Evolutionary conservation across 2,888 invertebrate genomes (phyloP).

Genomic region (Kryphioiulus occultus): DNA sequence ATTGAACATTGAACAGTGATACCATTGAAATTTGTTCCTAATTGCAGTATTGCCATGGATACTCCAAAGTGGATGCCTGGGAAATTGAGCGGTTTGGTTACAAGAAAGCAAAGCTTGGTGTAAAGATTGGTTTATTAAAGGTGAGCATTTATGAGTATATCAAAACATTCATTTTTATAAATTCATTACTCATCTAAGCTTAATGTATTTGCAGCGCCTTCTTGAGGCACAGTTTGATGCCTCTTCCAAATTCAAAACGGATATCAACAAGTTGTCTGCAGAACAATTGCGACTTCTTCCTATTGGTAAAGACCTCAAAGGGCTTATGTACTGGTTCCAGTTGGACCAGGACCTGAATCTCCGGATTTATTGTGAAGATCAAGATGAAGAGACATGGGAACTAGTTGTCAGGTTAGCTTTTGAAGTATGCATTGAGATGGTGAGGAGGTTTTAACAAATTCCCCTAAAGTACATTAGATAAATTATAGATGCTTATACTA

Average conservation of each 20-base stretch:
- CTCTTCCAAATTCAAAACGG: constrained; percentile 90
- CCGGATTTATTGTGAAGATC: constrained; percentile 91
- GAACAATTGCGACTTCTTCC: constrained; percentile 85
- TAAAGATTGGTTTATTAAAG: constrained; percentile 89
- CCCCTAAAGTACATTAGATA: too few relatives aligned
- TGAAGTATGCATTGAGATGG: constrained; percentile 43
- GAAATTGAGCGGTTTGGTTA: constrained; percentile 96
- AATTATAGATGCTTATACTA: too few relatives aligned
- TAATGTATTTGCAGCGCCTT: constrained; percentile 71
- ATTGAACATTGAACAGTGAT: background rate
- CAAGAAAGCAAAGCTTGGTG: constrained; percentile 84
- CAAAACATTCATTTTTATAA: background rate
- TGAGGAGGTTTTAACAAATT: too few relatives aligned
- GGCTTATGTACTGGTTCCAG: constrained; percentile 93
- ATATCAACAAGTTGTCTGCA: constrained; percentile 79
- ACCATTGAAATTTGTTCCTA: constrained; percentile 47
- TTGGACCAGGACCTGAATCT: constrained; percentile 87
- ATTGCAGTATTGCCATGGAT: constrained; percentile 80
- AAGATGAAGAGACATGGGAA: constrained; percentile 95
- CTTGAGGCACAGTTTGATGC: constrained; percentile 94
- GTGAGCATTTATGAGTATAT: constrained; percentile 66
- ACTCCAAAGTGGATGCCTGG: constrained; percentile 92
- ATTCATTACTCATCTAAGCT: background rate
- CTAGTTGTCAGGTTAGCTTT: constrained; percentile 80
- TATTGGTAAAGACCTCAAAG: constrained; percentile 88